These are phyloP conservation scores for Oncorhynchus tshawytscha DNA, from an alignment of 2,113 vertebrate genomes.

Conservation along the genomic window DNA sequence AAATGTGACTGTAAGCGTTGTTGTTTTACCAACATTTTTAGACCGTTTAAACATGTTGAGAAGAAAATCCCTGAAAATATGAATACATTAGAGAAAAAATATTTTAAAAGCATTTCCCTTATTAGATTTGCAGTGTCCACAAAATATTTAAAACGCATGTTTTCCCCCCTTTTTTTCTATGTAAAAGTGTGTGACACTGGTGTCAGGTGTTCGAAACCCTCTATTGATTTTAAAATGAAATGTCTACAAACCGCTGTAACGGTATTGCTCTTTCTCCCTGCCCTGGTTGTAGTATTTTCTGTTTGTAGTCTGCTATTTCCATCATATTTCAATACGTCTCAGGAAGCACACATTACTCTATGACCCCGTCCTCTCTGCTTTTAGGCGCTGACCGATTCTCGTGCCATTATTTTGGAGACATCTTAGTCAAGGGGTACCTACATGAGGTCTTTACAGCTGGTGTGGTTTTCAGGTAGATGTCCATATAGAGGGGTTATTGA, in stretches of 20 bases:
- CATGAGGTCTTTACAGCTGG: background rate
- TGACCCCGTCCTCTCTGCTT: constrained; percentile 51
- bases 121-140: constrained; percentile 87
- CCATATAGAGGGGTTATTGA: background rate
- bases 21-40: constrained; percentile 39
- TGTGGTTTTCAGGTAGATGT: background rate
- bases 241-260: constrained; percentile 23
- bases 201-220: constrained; percentile 59
- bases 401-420: constrained; percentile 60
- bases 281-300: constrained; percentile 26
- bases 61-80: constrained; percentile 59
- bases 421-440: background rate
- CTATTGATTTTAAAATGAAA: constrained; percentile 18
- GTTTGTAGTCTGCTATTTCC: constrained; percentile 57
- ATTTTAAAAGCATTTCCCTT: constrained; percentile 56
- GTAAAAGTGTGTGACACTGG: constrained; percentile 73
- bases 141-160: constrained; percentile 81
- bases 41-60: constrained; percentile 38
- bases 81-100: constrained; percentile 45
- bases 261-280: background rate
- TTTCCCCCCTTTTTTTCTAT: constrained; percentile 35
- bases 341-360: constrained; percentile 71
- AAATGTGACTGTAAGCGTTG: constrained; percentile 52
- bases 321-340: constrained; percentile 80
- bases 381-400: constrained; percentile 47